Evolutionary conservation across 2,113 vertebrate genomes (phyloP).

Genomic region (Leptodactylus fuscus): DNA sequence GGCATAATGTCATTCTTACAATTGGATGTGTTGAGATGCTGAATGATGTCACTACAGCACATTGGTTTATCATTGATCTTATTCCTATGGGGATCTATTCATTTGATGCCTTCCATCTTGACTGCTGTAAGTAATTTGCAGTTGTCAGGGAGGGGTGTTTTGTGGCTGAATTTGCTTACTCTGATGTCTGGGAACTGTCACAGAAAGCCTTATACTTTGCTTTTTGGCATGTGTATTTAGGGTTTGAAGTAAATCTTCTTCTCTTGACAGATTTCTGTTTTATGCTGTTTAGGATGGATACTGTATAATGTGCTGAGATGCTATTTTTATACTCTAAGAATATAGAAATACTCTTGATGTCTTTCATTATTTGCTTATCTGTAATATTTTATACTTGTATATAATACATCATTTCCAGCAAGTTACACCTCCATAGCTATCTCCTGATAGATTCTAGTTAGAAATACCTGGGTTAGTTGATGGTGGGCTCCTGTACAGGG

Average conservation of each 20-base stretch:
- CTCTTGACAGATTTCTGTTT: neutral
- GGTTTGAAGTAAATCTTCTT: neutral
- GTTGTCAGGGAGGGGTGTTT: conserved; percentile 16
- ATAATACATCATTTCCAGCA: neutral
- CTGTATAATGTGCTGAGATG: neutral
- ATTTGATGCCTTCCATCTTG: conserved; percentile 18
- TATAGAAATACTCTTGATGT: too few relatives aligned
- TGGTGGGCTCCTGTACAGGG: neutral
- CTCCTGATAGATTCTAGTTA: neutral
- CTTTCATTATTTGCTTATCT: neutral
- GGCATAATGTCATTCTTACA: neutral
- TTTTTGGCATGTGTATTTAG: neutral
- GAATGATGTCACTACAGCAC: neutral
- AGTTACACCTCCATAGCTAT: neutral
- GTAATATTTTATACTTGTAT: neutral
- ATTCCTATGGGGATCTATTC: conserved; percentile 21
- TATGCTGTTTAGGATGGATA: neutral
- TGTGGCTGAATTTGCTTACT: conserved; percentile 23
- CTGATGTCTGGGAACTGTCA: conserved; percentile 33
- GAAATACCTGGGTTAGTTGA: neutral
- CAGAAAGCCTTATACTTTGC: neutral
- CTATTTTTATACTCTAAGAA: too few relatives aligned
- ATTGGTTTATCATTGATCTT: neutral
- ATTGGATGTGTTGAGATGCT: neutral
- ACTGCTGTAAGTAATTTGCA: conserved; percentile 35